A percentile compares a stretch with the other conserved stretches of the same genome.
Conservation (phyloP, 2,888 invertebrate genomes). For the Agelastica alni region DNA sequence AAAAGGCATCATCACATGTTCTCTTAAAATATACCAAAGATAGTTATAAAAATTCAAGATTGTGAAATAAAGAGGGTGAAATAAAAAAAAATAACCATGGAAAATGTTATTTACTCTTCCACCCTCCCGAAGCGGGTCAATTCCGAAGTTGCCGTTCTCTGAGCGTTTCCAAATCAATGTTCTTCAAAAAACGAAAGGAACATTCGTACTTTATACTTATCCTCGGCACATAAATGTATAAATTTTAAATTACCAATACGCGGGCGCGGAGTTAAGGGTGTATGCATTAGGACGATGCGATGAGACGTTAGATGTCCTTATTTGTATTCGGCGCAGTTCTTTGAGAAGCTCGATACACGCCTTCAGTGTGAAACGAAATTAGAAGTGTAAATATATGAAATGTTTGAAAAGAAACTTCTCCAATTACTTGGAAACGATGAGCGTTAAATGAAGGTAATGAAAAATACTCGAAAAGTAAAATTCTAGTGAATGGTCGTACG, state of each 20-base stretch:
- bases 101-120: too few relatives aligned
- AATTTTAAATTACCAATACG: constrained; percentile 24
- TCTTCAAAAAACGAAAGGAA: neutral
- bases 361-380: constrained; percentile 20
- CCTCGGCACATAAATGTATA: constrained; percentile 21
- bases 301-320: constrained; percentile 17
- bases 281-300: constrained; percentile 9
- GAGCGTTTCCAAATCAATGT: constrained; percentile 3
- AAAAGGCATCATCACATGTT: too few relatives aligned
- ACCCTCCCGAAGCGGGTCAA: too few relatives aligned
- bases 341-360: constrained; percentile 19
- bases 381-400: constrained; percentile 18
- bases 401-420: constrained; percentile 10
- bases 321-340: too few relatives aligned
- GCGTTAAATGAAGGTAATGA: neutral
- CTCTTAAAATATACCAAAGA: neutral
- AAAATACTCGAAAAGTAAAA: too few relatives aligned
- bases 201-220: constrained; percentile 8
- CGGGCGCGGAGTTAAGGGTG: constrained; percentile 1
- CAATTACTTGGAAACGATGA: constrained; percentile 3
- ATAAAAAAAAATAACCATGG: too few relatives aligned
- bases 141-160: neutral
- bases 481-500: too few relatives aligned
- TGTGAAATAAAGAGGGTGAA: too few relatives aligned
- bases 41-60: neutral